Conservation (phyloP, 2,113 vertebrate species). For the Halcyon malimbica region DNA sequence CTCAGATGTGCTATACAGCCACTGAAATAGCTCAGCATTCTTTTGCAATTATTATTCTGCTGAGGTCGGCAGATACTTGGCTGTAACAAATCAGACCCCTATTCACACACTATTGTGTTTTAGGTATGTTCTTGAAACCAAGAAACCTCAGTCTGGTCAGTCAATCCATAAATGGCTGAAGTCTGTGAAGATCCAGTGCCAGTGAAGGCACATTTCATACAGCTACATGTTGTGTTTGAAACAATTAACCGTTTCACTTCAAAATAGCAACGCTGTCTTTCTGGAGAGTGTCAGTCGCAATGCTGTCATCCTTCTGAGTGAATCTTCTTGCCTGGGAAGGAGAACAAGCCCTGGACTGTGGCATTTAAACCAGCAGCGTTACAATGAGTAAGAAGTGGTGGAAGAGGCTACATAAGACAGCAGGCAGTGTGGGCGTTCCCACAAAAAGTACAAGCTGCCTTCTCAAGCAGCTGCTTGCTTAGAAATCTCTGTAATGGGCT, state of each 20-base stretch:
- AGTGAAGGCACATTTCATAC: not conserved
- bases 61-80: conserved; percentile 23
- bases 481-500: not conserved
- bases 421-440: not conserved
- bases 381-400: not conserved
- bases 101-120: not conserved
- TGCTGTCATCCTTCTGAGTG: not conserved
- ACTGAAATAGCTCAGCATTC: not conserved
- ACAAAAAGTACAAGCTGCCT: conserved; percentile 31
- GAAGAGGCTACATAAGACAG: not conserved
- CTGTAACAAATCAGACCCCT: conserved; percentile 14
- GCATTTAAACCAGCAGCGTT: not conserved
- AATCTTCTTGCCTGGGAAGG: not conserved
- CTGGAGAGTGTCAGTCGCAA: not conserved
- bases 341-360: not conserved
- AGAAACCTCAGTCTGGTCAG: not conserved
- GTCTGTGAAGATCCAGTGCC: not conserved
- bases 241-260: not conserved
- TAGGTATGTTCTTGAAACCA: not conserved
- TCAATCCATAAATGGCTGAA: not conserved
- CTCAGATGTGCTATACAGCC: not conserved
- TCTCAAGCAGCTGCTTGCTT: conserved; percentile 24
- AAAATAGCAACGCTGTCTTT: not conserved
- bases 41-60: conserved; percentile 43
- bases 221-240: not conserved